These are phyloP conservation scores for Lamellibrachia luymesi DNA, from an alignment of 1,140 invertebrate species.

Conservation along the genomic window DNA sequence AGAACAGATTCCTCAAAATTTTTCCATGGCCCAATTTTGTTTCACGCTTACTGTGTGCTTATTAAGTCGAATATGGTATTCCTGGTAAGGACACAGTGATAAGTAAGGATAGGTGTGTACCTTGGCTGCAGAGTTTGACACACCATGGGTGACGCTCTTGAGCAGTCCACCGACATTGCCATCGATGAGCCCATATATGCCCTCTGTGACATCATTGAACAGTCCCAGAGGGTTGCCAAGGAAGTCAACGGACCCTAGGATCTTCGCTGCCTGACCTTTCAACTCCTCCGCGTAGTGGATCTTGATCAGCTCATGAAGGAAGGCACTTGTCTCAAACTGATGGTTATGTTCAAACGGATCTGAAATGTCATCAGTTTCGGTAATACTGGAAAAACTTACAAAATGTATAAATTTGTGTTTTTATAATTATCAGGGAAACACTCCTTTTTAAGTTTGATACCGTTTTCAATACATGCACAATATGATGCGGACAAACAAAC, in stretches of 20 bases:
- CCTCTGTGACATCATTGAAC: conserved; percentile 92
- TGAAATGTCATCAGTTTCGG: conserved; percentile 24
- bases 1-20: no score
- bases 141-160: conserved; percentile 93
- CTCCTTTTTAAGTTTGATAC: neutral
- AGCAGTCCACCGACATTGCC: conserved; percentile 84
- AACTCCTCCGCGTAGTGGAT: conserved; percentile 87
- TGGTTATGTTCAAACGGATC: conserved; percentile 81
- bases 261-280: conserved; percentile 91
- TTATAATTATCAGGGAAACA: neutral
- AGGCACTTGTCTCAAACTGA: conserved; percentile 84
- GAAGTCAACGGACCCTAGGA: conserved; percentile 94
- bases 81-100: no score
- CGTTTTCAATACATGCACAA: neutral
- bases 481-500: neutral
- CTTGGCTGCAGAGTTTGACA: conserved; percentile 96
- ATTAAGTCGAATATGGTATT: no score
- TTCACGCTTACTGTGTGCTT: no score
- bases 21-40: no score
- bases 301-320: conserved; percentile 73
- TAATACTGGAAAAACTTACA: neutral
- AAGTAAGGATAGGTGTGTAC: conserved; percentile 59
- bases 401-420: neutral
- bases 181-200: conserved; percentile 87
- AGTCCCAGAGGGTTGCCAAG: conserved; percentile 95